Conservation (phyloP, 2,113 vertebrate genomes). For the Oxyruncus cristatus region DNA sequence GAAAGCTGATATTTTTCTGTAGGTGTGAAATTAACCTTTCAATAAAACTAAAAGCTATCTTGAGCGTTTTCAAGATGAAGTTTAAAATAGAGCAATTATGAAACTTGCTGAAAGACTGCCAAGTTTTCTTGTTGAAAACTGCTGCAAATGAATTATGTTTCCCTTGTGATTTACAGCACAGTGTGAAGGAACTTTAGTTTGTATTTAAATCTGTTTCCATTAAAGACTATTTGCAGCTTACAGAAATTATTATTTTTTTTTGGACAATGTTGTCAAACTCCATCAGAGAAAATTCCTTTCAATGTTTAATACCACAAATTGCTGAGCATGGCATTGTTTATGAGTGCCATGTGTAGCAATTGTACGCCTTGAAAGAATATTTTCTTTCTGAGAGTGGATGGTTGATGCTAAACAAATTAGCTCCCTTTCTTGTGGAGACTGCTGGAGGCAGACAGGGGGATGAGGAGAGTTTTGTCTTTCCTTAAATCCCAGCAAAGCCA, state of each 20-base stretch:
- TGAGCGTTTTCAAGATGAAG: conserved; percentile 59
- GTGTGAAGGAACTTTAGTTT: conserved; percentile 42
- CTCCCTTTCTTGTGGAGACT: background rate
- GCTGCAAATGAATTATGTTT: conserved; percentile 61
- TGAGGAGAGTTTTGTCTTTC: background rate
- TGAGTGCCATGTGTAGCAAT: background rate
- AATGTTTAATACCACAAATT: conserved; percentile 13
- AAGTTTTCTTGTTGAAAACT: conserved; percentile 63
- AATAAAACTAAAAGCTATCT: conserved; percentile 67
- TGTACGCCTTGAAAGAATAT: background rate
- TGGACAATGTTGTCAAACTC: conserved; percentile 14
- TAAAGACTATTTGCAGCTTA: conserved; percentile 38
- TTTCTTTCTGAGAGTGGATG: background rate
- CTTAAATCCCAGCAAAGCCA: background rate
- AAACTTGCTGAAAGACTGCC: conserved; percentile 63
- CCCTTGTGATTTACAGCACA: conserved; percentile 49
- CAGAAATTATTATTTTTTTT: background rate
- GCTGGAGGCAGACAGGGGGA: background rate
- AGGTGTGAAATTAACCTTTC: conserved; percentile 73
- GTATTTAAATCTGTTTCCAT: conserved; percentile 57
- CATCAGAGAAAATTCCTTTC: conserved; percentile 36
- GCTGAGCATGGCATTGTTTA: conserved; percentile 10
- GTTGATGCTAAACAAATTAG: background rate
- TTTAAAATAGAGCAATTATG: conserved; percentile 75
- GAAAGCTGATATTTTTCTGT: conserved; percentile 54